These are phyloP conservation scores for Dinothrombium tinctorium DNA, from an alignment of 1,140 invertebrate genomes.

Conservation along the genomic window DNA sequence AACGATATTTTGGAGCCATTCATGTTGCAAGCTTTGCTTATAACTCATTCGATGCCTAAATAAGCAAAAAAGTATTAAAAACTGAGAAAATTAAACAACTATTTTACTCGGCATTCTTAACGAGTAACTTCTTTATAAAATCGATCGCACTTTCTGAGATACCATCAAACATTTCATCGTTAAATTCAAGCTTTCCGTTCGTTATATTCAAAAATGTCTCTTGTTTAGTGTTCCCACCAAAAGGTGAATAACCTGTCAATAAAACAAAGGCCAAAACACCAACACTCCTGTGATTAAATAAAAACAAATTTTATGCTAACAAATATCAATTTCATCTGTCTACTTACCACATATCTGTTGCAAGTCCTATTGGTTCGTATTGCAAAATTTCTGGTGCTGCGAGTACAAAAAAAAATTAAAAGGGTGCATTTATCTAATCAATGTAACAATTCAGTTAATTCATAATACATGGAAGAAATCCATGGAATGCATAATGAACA, in stretches of 20 bases:
- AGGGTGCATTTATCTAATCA: no score
- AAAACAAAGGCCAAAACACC: slow-evolving; percentile 80
- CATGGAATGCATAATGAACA: no score
- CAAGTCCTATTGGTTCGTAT: slow-evolving; percentile 70
- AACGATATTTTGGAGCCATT: no score
- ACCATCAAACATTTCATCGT: slow-evolving; percentile 59
- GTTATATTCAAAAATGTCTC: slow-evolving; percentile 82
- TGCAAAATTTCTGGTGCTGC: slow-evolving; percentile 71
- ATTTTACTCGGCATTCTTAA: slow-evolving; percentile 54
- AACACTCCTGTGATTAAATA: slow-evolving; percentile 45
- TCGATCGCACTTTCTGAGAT: slow-evolving; percentile 56
- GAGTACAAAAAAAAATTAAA: slow-evolving; percentile 18
- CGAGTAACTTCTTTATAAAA: slow-evolving; percentile 58
- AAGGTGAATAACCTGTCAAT: slow-evolving; percentile 65
- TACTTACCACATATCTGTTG: slow-evolving; percentile 80
- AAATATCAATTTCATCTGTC: no score
- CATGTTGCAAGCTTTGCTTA: no score
- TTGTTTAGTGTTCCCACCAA: slow-evolving; percentile 78
- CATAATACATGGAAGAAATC: no score
- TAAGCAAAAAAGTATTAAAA: no score
- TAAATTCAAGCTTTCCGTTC: slow-evolving; percentile 67
- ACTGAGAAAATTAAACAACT: no score
- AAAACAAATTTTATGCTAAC: no score
- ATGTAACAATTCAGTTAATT: no score
- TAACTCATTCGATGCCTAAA: no score